Evolutionary conservation across 2,113 vertebrate species (phyloP), one percentile per base, ranked within the genome.

Genomic region (Lates calcarifer): DNA sequence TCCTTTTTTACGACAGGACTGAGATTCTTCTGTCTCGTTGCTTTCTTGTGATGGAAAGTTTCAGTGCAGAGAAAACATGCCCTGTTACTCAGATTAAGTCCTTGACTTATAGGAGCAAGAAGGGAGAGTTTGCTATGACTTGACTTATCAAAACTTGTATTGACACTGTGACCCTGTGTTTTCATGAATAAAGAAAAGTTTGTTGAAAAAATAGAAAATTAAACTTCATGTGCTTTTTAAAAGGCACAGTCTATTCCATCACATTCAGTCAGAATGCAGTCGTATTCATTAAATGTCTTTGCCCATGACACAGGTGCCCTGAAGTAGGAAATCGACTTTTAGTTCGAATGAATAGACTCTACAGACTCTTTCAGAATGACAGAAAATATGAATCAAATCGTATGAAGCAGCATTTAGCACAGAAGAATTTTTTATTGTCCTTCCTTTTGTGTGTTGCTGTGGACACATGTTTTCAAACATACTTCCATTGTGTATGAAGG

Each of bases 31-130:
- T 22, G 18, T 77, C 28, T 62, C 15, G 0, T 73, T 45, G 13
- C 47, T 49, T 51, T 63, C 64, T 37, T 26, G 20, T 65, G 41
- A 77, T 13, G 0, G 1, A 79, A 88, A 68, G 77, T 78, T 77
- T 53, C 18, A 64, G 53, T 12, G 3, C 37, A 77, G 20, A 77
- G 61, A 77, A 78, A 83, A 67, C 5, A 9, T n/a, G n/a, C 17
- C 5, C 33, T 49, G 35, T 77, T 72, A 87, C 66, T 85, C 68
- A 79, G 37, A n/a, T 1, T 2, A 77, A 71, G 79, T 49, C 63
- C 39, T 71, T 74, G 51, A 56, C 29, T 51, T 65, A 3, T 31
- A 58, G 41, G 6, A 66, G 45, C 51, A 74, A 51, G 35, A 39
- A 29, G n/a, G 22, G 2, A 7, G n/a, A 74, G 76, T 35, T 69